Base-by-base conservation (phyloP, 2,113 vertebrate species). In the Lucifuga dentata region DNA sequence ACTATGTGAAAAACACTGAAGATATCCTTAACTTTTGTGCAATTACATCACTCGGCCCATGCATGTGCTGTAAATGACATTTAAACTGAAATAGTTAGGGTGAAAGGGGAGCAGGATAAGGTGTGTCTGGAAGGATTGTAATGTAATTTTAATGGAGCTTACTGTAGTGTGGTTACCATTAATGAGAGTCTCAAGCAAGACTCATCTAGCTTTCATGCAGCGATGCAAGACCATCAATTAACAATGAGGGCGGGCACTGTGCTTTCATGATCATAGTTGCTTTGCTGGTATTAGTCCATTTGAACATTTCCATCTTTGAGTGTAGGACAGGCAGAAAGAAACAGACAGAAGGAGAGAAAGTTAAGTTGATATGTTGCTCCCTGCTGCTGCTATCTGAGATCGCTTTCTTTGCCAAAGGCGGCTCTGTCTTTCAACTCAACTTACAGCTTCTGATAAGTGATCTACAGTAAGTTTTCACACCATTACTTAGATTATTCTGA, bases 251-350 rank as follows among this genome's bases (percentile, higher is more conserved):
- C 4, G 64, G 74, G 78, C 74, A 82, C 62, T 16, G 29, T 33
- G 40, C 85, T 87, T 85, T 86, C 70, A 82, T 86, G 85, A 73
- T 83, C 75, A 36, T 72, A 16, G 3, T 7, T 39, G 67, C 72
- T 88, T 76, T 86, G 79, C 83, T 79, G 80, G 73, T 78, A 84
- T 87, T 75, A 87, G 73, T 85, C 82, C 11, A 57, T 89, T 89
- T 89, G 87, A 90, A 88, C 86, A 78, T 77, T 83, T 76, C 85
- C 73, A 77, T 85, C 76, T 87, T 39, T 78, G 75, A 73, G 53
- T 67, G 68, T 64, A 74, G 51, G 64, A 68, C 53, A 26, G 41
- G 35, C 23, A 33, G 44, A 23, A 45, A 59, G 55, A 61, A 29
- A 24, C 29, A 46, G 59, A 59, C 51, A 50, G 63, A 58, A 62